Base-by-base conservation (phyloP, 2,888 invertebrate species). In the Diachrysia chrysitis region DNA sequence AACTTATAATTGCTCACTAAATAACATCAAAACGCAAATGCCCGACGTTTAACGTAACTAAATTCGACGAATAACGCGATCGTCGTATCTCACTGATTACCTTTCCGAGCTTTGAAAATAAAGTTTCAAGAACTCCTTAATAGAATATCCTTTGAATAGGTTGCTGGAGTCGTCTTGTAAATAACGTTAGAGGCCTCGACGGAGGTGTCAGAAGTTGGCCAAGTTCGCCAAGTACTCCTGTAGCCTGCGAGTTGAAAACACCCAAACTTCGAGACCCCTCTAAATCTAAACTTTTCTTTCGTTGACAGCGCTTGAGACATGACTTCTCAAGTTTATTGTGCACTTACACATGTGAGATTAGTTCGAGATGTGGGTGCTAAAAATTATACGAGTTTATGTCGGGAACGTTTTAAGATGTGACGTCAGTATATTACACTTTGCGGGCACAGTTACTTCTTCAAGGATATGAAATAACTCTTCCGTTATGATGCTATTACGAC, bases 281-380 rank as follows among this genome's bases (percentile, higher is more conserved):
- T 91, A 90, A 92, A 91, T 91, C 89, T 89, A 84, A 91, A 90
- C 87, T 91, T 90, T 86, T 81, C 82, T 79, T 76, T 82, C 81
- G 89, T 87, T 89, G 89, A 89, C 89, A 89, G 82, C 77, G 72
- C 82, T 83, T 82, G 83, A 86, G 83, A 86, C 85, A 87, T 82
- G 86, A 87, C 86, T 89, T 86, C 70, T 75, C 63, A 78, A 87
- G 86, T 85, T 85, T 83, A 79, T 81, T 84, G 78, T 70, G 73
- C 69, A 79, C 82, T 61, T 66, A 62, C 73, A 78, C 82, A 76
- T 80, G 81, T 75, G 67, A 73, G 72, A 73, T 76, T 70, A 59
- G 59, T 75, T 74, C 62, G 62, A 71, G 63, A 69, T 69, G 67
- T 58, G 65, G 62, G 61, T 63, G 59, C 63, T 63, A 69, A 76